Evolutionary conservation across 2,888 invertebrate species (phyloP), one percentile per base, ranked within the genome.

Genomic region (Pyrocoelia pectoralis): DNA sequence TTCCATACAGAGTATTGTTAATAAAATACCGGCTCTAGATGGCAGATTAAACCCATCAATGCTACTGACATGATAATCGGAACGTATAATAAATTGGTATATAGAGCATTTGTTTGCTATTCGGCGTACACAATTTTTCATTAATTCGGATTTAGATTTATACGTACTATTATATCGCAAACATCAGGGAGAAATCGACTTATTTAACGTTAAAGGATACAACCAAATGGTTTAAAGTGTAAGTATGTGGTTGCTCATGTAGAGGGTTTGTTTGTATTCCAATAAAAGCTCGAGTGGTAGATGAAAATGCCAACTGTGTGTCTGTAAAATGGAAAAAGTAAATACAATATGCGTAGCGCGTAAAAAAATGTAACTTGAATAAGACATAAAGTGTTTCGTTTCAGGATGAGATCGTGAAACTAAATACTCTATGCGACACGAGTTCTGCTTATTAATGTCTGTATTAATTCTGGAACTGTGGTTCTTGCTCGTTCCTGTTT

Each of bases 61-160:
- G 56, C 46, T 56, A 61, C 43, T 61, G 61, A 61, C 56, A 61
- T 56, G 61, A 56, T 61, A 50, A 61, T 61, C 56, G 56, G 43
- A 14, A 9, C 55, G 28, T 46, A 46, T 61, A 61, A 56, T 61
- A 61, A 61, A 56, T 61, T 51, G 49, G 43, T 33, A 18, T 43
- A 51, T 29, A 54, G 18, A 12, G 29, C 14, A 24, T 24, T 24
- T 6, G 33, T 52, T 48, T 60, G 48, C 38, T 19, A 33, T 53
- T 53, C 43, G 12, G 15, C 53, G 43, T 15, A 48, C 49, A 15
- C 17, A 15, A 17, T 54, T 54, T 43, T 13, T 14, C 50, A 15
- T 51, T 51, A 51, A 24, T 12, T 43, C 6, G n/a, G 41, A 43
- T 33, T 33, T 33, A 6, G n/a, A 33, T 8, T 2, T 33, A 33